Percentiles rank a stretch among this genome's conserved stretches.
Evolutionary conservation across 2,113 vertebrate genomes (phyloP).

Genomic region (Megaleporinus macrocephalus): DNA sequence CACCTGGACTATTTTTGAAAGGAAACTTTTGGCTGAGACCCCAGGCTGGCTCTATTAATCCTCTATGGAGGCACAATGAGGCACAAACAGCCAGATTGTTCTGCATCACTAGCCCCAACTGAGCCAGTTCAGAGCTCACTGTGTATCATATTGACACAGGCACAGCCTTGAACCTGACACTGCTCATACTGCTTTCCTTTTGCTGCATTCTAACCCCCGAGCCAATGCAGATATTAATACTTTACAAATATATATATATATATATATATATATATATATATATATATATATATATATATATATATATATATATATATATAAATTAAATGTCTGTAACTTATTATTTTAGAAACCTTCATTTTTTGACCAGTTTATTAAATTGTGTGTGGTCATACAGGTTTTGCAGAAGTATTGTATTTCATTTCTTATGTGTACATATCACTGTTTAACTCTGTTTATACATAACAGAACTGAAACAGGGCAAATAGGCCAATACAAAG

Average conservation of each 20-base stretch:
- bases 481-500: too few relatives aligned
- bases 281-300: too few relatives aligned
- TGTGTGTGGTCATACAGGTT: too few relatives aligned
- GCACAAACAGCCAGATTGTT: slow-evolving; percentile 39
- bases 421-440: too few relatives aligned
- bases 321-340: neutral
- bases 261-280: too few relatives aligned
- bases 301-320: too few relatives aligned
- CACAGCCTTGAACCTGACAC: neutral
- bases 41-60: slow-evolving; percentile 35
- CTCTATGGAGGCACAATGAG: slow-evolving; percentile 20
- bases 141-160: slow-evolving; percentile 20
- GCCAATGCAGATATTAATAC: neutral
- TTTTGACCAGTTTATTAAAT: too few relatives aligned
- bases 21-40: slow-evolving; percentile 19
- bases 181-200: neutral
- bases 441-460: too few relatives aligned
- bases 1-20: slow-evolving; percentile 20
- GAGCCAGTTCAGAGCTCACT: slow-evolving; percentile 1
- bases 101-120: slow-evolving; percentile 15
- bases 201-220: neutral
- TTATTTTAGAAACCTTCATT: neutral
- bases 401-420: too few relatives aligned
- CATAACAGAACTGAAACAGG: too few relatives aligned
- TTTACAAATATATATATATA: neutral